phyloP scores from a whole-genome alignment of 2,888 invertebrate genomes.

The Orthosia gracilis region DNA sequence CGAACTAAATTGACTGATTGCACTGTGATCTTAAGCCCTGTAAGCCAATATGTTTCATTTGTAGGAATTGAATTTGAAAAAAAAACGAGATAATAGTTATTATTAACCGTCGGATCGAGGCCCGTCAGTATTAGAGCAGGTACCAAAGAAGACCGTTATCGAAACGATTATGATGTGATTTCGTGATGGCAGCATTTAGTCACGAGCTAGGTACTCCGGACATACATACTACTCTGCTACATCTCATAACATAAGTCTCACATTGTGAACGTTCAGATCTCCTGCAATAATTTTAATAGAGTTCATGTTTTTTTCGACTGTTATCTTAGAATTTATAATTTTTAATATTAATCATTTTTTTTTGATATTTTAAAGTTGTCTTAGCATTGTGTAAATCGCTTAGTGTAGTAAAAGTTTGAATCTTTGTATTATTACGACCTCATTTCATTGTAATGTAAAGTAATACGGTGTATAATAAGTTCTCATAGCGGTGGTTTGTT shows the following conservation, averaged over 20 bases:
- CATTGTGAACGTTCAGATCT: slow-evolving; percentile 71
- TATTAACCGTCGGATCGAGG: slow-evolving; percentile 13
- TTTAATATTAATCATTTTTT: slow-evolving; percentile 63
- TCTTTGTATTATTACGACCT: slow-evolving; percentile 74
- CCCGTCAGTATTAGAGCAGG: slow-evolving; percentile 13
- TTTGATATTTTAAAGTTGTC: slow-evolving; percentile 72
- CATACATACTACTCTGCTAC: slow-evolving; percentile 49
- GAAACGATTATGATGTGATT: slow-evolving; percentile 64
- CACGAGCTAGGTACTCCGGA: slow-evolving; percentile 50
- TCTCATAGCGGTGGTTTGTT: slow-evolving; percentile 69
- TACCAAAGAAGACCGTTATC: slow-evolving; percentile 35
- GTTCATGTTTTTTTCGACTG: slow-evolving; percentile 67
- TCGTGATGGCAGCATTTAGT: slow-evolving; percentile 67
- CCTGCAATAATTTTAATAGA: slow-evolving; percentile 71
- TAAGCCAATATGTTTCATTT: slow-evolving; percentile 37
- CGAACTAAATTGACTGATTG: slow-evolving; percentile 49
- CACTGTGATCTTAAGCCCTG: slow-evolving; percentile 51
- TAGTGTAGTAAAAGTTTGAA: slow-evolving; percentile 74
- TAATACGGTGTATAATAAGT: slow-evolving; percentile 72
- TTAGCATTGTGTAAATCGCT: slow-evolving; percentile 81
- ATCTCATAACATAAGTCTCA: slow-evolving; percentile 60
- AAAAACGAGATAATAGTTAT: slow-evolving; percentile 5
- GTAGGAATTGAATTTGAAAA: slow-evolving; percentile 29
- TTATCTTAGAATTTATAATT: slow-evolving; percentile 64
- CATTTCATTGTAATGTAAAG: slow-evolving; percentile 76